Base-by-base conservation (phyloP, 2,797 vertebrate species). In the Yasuhikotakia modesta region DNA sequence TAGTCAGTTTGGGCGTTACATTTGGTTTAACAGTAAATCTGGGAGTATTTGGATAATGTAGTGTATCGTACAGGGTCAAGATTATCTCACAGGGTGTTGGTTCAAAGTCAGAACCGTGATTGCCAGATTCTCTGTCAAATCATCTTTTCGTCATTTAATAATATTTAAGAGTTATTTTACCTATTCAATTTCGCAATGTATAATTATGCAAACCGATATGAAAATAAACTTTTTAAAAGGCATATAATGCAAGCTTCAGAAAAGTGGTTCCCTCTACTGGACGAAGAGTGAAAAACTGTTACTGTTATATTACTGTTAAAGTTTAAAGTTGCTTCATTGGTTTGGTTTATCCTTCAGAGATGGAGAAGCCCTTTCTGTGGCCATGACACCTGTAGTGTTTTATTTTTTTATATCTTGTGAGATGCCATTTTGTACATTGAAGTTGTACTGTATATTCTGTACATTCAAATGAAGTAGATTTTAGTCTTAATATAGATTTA, bases 401-500 rank as follows among this genome's bases (percentile, higher is more conserved):
- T 55, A 46, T 22, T 16, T 39, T 60, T 70, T 21, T 32, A 13
- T 55, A 57, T 70, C 12, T 12, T 2, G 50, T 39, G 27, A 65
- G 67, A 48, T 48, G 35, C 1, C 13, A 30, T 50, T 53, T 78
- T 78, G 21, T 70, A 70, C 30, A 78, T 61, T 43, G 16, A 43
- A 39, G 4, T 11, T 70, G 58, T 45, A 45, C 43, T 45, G 43
- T 78, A 70, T 55, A 61, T 70, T 70, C 19, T 64, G 58, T 70
- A 63, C 12, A 78, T 53, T 27, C 4, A 11, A 64, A 19, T 78
- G 30, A 39, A 61, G 43, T 21, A 55, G 57, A 50, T 39, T 52
- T 78, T n/a, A n/a, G n/a, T n/a, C n/a, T n/a, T n/a, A n/a, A n/a
- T n/a, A 53, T 21, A 55, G 57, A 50, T 39, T 52, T 78, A 39